phyloP scores from a whole-genome alignment of 2,888 invertebrate species.

The Bombylius discolor region DNA sequence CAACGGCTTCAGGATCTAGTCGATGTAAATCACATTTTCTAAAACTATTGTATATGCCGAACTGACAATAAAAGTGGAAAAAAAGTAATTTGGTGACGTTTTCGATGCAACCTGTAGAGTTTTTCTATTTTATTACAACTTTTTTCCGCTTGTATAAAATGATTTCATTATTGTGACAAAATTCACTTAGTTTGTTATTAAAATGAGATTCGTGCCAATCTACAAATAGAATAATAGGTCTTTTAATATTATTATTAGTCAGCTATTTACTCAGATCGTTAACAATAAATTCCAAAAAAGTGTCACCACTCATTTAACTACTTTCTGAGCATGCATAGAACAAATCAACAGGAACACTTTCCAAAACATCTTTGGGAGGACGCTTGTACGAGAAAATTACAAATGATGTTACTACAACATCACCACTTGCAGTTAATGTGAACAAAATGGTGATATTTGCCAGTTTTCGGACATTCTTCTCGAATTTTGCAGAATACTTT shows the following conservation, averaged over 20 bases:
- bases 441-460: slow-evolving; percentile 3
- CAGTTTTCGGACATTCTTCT: not conserved
- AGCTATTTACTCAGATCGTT: slow-evolving; percentile 10
- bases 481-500: not conserved
- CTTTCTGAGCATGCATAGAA: slow-evolving; percentile 2
- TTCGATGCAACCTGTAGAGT: not conserved
- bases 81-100: slow-evolving; percentile 6
- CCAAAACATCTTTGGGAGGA: not conserved
- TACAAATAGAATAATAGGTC: slow-evolving; percentile 7
- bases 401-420: slow-evolving; percentile 1
- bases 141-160: slow-evolving; percentile 11
- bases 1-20: no score
- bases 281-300: slow-evolving; percentile 8
- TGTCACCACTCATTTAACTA: slow-evolving; percentile 10
- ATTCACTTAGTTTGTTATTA: slow-evolving; percentile 4
- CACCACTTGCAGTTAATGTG: slow-evolving; percentile 6
- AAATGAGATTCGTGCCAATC: slow-evolving; percentile 9
- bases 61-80: not conserved
- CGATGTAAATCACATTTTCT: no score
- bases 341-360: slow-evolving; percentile 1
- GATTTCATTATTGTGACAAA: slow-evolving; percentile 1
- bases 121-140: slow-evolving; percentile 11
- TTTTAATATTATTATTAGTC: slow-evolving; percentile 2
- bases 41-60: no score
- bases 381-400: slow-evolving; percentile 8